Conservation (phyloP, 1,140 invertebrate genomes). For the Zophobas atratus region DNA sequence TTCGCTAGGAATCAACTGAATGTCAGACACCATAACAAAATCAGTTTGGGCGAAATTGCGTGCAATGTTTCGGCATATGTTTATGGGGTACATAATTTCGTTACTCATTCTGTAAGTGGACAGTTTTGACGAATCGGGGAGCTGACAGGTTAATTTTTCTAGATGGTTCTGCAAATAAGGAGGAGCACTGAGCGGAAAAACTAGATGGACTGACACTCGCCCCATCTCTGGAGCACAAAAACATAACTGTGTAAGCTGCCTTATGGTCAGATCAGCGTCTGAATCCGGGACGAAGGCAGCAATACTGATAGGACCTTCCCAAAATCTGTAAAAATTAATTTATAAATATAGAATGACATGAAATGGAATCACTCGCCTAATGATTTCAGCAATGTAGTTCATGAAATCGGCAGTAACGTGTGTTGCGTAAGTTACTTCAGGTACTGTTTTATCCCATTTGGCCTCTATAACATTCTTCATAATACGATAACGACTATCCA, state of each 20-base stretch:
- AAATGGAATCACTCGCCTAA: conserved; percentile 64
- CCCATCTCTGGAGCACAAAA: conserved; percentile 77
- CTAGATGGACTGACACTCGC: conserved; percentile 80
- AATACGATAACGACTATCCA: conserved; percentile 74
- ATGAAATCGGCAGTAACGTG: conserved; percentile 84
- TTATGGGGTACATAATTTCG: conserved; percentile 81
- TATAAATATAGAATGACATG: conserved; percentile 18
- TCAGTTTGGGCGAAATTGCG: conserved; percentile 74
- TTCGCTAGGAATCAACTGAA: conserved; percentile 81
- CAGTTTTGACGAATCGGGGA: conserved; percentile 23
- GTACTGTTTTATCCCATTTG: conserved; percentile 57
- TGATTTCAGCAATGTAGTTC: conserved; percentile 80
- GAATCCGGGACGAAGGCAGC: conserved; percentile 80
- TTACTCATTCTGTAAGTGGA: conserved; percentile 70
- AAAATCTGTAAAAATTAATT: conserved; percentile 68
- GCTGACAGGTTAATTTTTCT: conserved; percentile 6
- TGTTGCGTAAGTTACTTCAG: conserved; percentile 78
- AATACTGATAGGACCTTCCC: conserved; percentile 84
- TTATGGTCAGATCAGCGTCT: conserved; percentile 76
- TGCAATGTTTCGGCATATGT: conserved; percentile 82
- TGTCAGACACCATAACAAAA: conserved; percentile 83
- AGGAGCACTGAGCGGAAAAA: conserved; percentile 69
- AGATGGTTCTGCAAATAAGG: conserved; percentile 35
- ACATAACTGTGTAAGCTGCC: conserved; percentile 76
- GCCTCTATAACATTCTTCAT: conserved; percentile 76